Percentiles rank a stretch among this genome's conserved stretches.
phyloP scores from a whole-genome alignment of 2,888 invertebrate genomes.

The Scelioninae gen. 1 region DNA sequence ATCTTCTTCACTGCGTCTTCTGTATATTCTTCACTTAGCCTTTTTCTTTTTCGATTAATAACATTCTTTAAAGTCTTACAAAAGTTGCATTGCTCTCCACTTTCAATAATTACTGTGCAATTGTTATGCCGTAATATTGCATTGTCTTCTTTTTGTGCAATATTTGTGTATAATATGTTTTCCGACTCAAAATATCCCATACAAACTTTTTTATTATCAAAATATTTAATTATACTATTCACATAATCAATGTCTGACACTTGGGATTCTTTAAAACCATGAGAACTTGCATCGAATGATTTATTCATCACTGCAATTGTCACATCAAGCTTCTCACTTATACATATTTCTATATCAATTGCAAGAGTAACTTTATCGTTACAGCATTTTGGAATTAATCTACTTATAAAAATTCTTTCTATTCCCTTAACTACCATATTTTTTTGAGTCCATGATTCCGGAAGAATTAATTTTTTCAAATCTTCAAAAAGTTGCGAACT shows the following conservation, averaged over 20 bases:
- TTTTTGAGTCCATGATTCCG: no score
- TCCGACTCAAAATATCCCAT: background rate
- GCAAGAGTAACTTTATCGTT: background rate
- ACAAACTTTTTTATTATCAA: slow-evolving; percentile 2
- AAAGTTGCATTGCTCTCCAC: background rate
- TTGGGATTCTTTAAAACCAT: background rate
- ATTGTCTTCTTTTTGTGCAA: background rate
- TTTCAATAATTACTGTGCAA: background rate
- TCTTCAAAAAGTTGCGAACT: no score
- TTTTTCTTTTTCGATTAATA: slow-evolving; percentile 5
- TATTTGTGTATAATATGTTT: background rate
- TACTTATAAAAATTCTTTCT: no score
- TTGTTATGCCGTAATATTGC: background rate
- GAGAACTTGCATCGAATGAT: background rate
- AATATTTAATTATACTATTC: background rate
- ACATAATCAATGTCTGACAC: background rate
- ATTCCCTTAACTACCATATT: no score
- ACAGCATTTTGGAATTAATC: background rate
- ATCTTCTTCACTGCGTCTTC: background rate
- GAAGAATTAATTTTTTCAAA: no score
- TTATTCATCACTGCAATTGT: slow-evolving; percentile 4
- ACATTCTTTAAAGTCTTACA: background rate
- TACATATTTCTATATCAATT: background rate
- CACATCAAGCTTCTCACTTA: background rate
- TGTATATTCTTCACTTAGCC: no score